Evolutionary conservation across 2,113 vertebrate genomes (phyloP).

Genomic region (Riparia riparia): DNA sequence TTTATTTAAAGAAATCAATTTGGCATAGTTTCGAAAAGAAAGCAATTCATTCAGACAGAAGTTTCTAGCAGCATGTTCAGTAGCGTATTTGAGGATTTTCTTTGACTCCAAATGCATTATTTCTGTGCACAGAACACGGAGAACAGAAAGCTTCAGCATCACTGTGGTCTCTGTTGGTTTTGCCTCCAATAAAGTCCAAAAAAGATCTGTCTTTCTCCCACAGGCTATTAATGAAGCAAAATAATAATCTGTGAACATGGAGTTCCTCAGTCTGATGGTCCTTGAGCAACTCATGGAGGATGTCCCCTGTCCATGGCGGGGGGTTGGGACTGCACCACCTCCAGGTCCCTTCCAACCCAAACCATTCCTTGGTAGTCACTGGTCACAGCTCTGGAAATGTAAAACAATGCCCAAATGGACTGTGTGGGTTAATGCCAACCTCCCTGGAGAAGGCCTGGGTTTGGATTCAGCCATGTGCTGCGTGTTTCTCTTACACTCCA

Average conservation of each 20-base stretch:
- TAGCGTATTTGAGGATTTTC: neutral
- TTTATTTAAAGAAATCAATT: slow-evolving; percentile 74
- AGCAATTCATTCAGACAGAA: slow-evolving; percentile 45
- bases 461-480: neutral
- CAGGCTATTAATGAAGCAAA: neutral
- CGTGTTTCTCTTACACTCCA: neutral
- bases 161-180: neutral
- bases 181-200: neutral
- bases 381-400: neutral
- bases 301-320: neutral
- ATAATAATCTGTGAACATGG: neutral
- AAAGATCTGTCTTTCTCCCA: neutral
- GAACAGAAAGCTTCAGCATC: neutral
- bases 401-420: neutral
- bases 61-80: slow-evolving; percentile 39
- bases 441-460: neutral
- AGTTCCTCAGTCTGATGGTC: neutral
- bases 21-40: slow-evolving; percentile 58
- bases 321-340: fast-evolving
- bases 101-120: neutral
- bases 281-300: neutral
- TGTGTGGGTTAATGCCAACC: neutral
- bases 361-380: neutral
- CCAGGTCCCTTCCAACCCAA: neutral
- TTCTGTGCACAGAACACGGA: neutral